Evolutionary conservation across 2,888 invertebrate genomes (phyloP).

Genomic region (Sycophila texana): DNA sequence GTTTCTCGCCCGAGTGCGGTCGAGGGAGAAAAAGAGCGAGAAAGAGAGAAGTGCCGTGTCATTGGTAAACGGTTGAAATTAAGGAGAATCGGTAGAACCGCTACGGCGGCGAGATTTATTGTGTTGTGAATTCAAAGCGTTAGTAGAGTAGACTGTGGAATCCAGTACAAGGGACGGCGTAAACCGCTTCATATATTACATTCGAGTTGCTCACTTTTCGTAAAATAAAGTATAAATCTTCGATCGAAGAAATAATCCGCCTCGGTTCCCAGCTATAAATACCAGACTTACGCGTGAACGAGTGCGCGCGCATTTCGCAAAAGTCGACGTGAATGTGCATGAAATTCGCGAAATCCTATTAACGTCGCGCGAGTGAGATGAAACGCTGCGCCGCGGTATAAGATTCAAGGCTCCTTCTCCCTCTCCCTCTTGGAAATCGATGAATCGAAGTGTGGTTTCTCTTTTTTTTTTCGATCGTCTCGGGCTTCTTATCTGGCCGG

Average conservation of each 20-base stretch:
- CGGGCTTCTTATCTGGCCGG: conserved; percentile 13
- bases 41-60: background rate
- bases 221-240: conserved; percentile 49
- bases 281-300: conserved; percentile 39
- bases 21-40: too few relatives aligned
- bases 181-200: conserved; percentile 39
- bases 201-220: conserved; percentile 8
- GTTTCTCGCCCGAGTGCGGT: background rate
- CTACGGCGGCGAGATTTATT: conserved; percentile 30
- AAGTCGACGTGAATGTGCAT: conserved; percentile 43
- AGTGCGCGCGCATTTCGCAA: conserved; percentile 23
- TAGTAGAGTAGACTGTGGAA: conserved; percentile 27
- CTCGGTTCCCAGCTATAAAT: conserved; percentile 43
- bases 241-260: conserved; percentile 50
- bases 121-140: conserved; percentile 12
- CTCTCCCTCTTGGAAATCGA: conserved; percentile 42
- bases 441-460: conserved; percentile 36
- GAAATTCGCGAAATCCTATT: conserved; percentile 55
- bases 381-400: conserved; percentile 24
- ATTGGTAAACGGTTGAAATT: conserved; percentile 31
- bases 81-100: conserved; percentile 32
- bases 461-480: background rate
- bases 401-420: conserved; percentile 20
- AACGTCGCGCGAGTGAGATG: conserved; percentile 34
- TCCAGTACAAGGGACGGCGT: conserved; percentile 21